phyloP scores from a whole-genome alignment of 2,888 invertebrate genomes.

The Nemotelus pantherinus region DNA sequence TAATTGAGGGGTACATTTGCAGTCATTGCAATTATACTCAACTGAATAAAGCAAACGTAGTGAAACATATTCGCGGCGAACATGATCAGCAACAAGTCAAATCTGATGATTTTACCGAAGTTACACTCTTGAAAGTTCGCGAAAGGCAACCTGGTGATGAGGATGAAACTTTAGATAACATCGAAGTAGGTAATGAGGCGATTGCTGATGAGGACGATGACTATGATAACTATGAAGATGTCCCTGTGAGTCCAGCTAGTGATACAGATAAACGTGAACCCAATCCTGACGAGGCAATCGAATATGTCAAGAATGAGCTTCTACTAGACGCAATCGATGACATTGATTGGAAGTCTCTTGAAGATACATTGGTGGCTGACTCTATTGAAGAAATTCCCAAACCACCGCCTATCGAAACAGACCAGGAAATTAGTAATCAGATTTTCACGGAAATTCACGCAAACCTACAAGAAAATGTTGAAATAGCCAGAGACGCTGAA shows the following conservation, averaged over 20 bases:
- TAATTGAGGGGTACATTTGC: slow-evolving; percentile 44
- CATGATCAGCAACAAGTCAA: slow-evolving; percentile 35
- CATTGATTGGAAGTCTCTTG: slow-evolving; percentile 21
- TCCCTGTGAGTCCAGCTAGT: slow-evolving; percentile 2
- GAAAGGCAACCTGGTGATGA: neutral
- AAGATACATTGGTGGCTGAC: neutral
- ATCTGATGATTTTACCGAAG: neutral
- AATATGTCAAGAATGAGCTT: slow-evolving; percentile 24
- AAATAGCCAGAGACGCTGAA: neutral
- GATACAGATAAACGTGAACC: neutral
- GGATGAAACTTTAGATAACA: slow-evolving; percentile 10
- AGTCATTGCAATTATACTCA: slow-evolving; percentile 47
- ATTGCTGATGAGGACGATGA: slow-evolving; percentile 21
- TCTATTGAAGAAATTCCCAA: neutral
- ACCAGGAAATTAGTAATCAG: neutral
- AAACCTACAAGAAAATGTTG: neutral
- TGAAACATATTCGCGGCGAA: slow-evolving; percentile 42
- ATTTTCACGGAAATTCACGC: slow-evolving; percentile 30
- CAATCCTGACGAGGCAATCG: neutral
- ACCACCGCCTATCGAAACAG: neutral
- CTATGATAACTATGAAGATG: slow-evolving; percentile 8
- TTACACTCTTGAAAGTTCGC: slow-evolving; percentile 14
- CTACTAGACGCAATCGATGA: slow-evolving; percentile 11
- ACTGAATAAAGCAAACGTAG: slow-evolving; percentile 45
- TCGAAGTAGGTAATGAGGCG: slow-evolving; percentile 13